A percentile compares a stretch with the other conserved stretches of the same genome.
phyloP scores from a whole-genome alignment of 2,888 invertebrate species.

The Rhagophthalmus giganteus region DNA sequence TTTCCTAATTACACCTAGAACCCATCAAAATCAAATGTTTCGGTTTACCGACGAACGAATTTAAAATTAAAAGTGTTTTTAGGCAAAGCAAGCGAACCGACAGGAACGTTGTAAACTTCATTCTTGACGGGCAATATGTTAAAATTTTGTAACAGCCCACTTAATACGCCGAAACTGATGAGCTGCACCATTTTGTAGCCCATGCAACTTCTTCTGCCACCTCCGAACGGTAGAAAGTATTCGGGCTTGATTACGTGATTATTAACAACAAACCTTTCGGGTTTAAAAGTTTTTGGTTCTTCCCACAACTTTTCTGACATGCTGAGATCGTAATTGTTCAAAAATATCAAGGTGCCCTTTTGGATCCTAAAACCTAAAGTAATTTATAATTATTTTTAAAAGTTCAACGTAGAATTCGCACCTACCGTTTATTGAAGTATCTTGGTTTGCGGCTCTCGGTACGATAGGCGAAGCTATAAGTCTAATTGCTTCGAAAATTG shows the following conservation, averaged over 20 bases:
- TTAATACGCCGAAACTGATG: conserved; percentile 60
- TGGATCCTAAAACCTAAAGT: conserved; percentile 62
- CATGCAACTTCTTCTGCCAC: conserved; percentile 68
- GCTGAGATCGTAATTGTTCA: conserved; percentile 70
- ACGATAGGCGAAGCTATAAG: conserved; percentile 69
- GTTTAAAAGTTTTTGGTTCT: conserved; percentile 62
- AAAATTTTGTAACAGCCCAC: conserved; percentile 61
- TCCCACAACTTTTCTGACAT: conserved; percentile 66
- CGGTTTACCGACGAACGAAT: conserved; percentile 55
- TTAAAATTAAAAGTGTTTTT: conserved; percentile 57
- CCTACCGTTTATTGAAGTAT: conserved; percentile 64
- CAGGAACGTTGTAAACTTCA: conserved; percentile 58
- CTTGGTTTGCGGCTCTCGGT: conserved; percentile 66
- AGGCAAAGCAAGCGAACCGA: conserved; percentile 62
- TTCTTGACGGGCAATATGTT: conserved; percentile 56
- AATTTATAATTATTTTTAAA: no score
- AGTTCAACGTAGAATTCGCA: no score
- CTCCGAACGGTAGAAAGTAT: conserved; percentile 68
- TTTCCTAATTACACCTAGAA: no score
- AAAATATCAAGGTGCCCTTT: conserved; percentile 65
- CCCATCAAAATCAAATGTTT: no score
- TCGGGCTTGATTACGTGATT: conserved; percentile 64
- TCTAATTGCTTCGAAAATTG: conserved; percentile 65
- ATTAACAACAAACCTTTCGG: conserved; percentile 63
- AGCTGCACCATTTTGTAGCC: conserved; percentile 69